Percentiles rank a stretch among this genome's conserved stretches.
These are phyloP conservation scores for Trichopoda pennipes DNA, from an alignment of 2,888 invertebrate species.

Conservation along the genomic window DNA sequence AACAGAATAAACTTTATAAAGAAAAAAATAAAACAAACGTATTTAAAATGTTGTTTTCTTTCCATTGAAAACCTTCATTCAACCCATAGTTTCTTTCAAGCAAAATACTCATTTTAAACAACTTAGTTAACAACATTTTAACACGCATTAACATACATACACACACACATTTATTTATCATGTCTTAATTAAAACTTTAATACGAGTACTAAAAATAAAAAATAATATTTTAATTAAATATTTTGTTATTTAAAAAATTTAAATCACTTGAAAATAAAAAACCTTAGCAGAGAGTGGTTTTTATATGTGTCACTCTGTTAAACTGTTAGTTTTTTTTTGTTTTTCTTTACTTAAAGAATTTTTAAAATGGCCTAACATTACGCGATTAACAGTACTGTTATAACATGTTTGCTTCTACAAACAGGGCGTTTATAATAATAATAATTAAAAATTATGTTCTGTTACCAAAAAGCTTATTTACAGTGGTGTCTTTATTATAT, in stretches of 20 bases:
- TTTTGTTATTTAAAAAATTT: too few species aligned
- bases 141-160: constrained; percentile 16
- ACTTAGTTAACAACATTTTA: constrained; percentile 43
- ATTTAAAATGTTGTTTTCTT: constrained; percentile 68
- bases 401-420: not conserved
- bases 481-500: not conserved
- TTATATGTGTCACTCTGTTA: not conserved
- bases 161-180: not conserved
- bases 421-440: not conserved
- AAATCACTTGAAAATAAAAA: too few species aligned
- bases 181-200: not conserved
- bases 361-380: not conserved
- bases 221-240: not conserved
- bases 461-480: constrained; percentile 18
- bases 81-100: constrained; percentile 5
- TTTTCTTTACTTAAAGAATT: not conserved
- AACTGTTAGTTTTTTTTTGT: not conserved
- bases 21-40: constrained; percentile 61
- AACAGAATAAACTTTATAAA: constrained; percentile 68
- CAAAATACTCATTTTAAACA: not conserved
- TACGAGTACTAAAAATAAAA: constrained; percentile 1
- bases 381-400: constrained; percentile 27
- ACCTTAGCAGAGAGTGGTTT: too few species aligned
- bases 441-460: not conserved
- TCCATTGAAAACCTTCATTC: constrained; percentile 23